Base-by-base conservation (phyloP, 2,888 invertebrate species). In the Tetranychus piercei region DNA sequence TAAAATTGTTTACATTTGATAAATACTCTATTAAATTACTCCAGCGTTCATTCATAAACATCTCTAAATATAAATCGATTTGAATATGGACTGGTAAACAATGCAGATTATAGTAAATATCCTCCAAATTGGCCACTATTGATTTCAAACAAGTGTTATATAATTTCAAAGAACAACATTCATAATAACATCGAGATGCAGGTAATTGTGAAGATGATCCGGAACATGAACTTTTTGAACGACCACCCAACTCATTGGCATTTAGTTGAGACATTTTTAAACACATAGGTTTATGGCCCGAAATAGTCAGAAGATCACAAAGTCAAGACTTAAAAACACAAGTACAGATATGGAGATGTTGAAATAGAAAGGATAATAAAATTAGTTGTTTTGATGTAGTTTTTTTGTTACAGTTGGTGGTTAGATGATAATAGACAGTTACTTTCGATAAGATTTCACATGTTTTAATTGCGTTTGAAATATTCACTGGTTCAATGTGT, bases 11-110 rank as follows among this genome's bases (percentile, higher is more conserved):
- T 23, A 69, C 1, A 23, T 69, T 69, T 20, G 69, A 18, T 11
- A 69, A n/a, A 23, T 69, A 20, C 11, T 23, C 34, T 15, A 11
- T 23, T 11, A 69, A 23, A 20, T 69, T 11, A n/a, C 2, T 23
- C 69, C 22, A 23, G 1, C 34, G 69, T 69, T 23, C 69, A 69
- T 23, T 23, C 34, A 20, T 69, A 8, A 69, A 20, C 69, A 69
- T 20, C 34, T 69, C 69, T 15, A 23, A n/a, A n/a, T 69, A 69
- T n/a, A 69, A n/a, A 23, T 69, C 69, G 11, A 69, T 9, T 20
- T 20, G 34, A 11, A 69, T n/a, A 23, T 69, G 11, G n/a, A 69
- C 69, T 8, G 69, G 69, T 69, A 69, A 69, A 55, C 55, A 55
- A 55, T 55, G 55, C 3, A 55, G 9, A 55, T 55, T 55, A 15